phyloP scores from a whole-genome alignment of 1,140 invertebrate species.

The Drosophila gunungcola region DNA sequence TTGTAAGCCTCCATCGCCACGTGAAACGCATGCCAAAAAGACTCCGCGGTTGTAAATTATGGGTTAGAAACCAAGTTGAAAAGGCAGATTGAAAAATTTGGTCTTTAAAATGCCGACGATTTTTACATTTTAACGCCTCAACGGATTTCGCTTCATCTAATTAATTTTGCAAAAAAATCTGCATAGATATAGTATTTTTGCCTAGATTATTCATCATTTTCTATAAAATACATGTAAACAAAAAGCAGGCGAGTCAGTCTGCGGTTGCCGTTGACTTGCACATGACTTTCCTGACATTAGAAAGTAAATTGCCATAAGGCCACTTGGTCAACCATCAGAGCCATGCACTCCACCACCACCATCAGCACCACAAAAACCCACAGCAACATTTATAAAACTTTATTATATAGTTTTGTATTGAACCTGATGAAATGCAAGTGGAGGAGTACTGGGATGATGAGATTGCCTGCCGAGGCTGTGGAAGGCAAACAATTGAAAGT shows the following conservation, averaged over 20 bases:
- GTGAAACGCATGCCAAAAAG: slow-evolving; percentile 26
- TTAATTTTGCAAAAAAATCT: slow-evolving; percentile 58
- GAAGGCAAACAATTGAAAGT: slow-evolving; percentile 54
- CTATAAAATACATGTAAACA: slow-evolving; percentile 37
- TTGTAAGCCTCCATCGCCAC: slow-evolving; percentile 37
- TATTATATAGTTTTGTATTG: slow-evolving; percentile 38
- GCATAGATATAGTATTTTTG: slow-evolving; percentile 54
- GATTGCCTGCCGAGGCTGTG: slow-evolving; percentile 25
- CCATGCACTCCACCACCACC: slow-evolving; percentile 44
- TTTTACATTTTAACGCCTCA: slow-evolving; percentile 60
- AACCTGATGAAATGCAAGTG: slow-evolving; percentile 42
- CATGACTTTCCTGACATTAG: slow-evolving; percentile 82
- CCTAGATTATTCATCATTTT: slow-evolving; percentile 67
- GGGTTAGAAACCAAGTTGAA: slow-evolving; percentile 28
- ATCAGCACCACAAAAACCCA: slow-evolving; percentile 20
- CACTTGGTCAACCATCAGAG: slow-evolving; percentile 73
- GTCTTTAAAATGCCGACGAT: slow-evolving; percentile 50
- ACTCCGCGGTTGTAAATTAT: slow-evolving; percentile 42
- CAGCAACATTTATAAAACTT: slow-evolving; percentile 39
- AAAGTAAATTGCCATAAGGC: slow-evolving; percentile 82
- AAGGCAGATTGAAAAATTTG: slow-evolving; percentile 45
- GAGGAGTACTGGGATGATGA: slow-evolving; percentile 32
- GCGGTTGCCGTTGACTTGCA: slow-evolving; percentile 65
- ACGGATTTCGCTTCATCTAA: slow-evolving; percentile 30
- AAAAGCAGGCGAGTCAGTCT: slow-evolving; percentile 19